These are phyloP conservation scores for Agapostemon virescens DNA, from an alignment of 2,888 invertebrate genomes.

Conservation along the genomic window DNA sequence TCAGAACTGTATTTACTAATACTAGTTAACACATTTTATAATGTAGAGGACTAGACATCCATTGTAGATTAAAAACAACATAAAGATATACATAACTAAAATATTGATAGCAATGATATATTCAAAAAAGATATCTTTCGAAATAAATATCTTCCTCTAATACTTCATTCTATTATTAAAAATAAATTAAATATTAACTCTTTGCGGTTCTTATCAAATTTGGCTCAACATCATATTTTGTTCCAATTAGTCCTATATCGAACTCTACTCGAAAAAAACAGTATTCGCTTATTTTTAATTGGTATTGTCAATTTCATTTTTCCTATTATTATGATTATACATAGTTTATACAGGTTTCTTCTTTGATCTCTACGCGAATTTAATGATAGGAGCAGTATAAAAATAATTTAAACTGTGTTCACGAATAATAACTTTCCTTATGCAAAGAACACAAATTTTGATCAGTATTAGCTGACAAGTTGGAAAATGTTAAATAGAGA, in stretches of 20 bases:
- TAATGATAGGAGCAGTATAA: too few species aligned
- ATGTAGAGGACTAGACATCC: not conserved
- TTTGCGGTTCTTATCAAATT: not conserved
- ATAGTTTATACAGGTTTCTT: not conserved
- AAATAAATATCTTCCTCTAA: not conserved
- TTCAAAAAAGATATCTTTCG: not conserved
- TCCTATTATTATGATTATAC: not conserved
- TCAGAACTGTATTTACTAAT: not conserved
- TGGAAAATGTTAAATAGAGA: not conserved
- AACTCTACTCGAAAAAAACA: not conserved
- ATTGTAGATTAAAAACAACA: not conserved
- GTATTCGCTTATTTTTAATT: not conserved
- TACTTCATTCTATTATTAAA: not conserved
- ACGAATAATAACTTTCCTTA: not conserved
- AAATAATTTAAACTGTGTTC: too few species aligned
- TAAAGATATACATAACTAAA: not conserved
- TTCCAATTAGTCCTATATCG: not conserved
- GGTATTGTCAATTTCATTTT: not conserved
- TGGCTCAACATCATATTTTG: not conserved
- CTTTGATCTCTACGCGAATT: too few species aligned
- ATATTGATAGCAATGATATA: too few species aligned
- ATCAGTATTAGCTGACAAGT: not conserved
- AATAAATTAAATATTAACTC: not conserved
- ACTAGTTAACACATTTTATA: not conserved
- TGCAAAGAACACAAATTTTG: not conserved